Conservation (phyloP, 2,113 vertebrate species). For the Trogon surrucura region DNA sequence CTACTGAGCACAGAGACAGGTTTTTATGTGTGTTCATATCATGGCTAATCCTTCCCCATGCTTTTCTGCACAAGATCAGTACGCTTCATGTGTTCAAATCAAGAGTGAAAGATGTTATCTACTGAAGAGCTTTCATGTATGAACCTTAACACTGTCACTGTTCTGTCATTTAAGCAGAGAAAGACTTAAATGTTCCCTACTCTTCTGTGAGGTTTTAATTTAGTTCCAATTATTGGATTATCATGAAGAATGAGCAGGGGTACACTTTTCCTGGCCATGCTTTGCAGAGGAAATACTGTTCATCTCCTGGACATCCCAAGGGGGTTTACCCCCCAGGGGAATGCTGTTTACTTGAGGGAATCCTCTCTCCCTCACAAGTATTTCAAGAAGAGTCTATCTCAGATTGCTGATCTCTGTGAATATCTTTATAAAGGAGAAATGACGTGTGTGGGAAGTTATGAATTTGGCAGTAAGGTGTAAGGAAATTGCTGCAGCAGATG, state of each 20-base stretch:
- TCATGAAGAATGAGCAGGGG: background rate
- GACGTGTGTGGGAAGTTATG: background rate
- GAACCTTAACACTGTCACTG: background rate
- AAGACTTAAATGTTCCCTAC: background rate
- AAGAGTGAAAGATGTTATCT: background rate
- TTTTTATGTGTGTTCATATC: background rate
- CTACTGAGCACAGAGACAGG: background rate
- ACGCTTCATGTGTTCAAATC: background rate
- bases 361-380: background rate
- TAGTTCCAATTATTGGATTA: background rate
- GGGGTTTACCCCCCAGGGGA: background rate
- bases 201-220: background rate
- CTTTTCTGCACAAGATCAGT: background rate
- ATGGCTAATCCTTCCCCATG: background rate
- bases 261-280: background rate
- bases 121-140: background rate
- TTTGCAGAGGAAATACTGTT: background rate
- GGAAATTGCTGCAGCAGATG: background rate
- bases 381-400: background rate
- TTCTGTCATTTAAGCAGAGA: background rate
- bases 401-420: background rate
- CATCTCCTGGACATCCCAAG: background rate
- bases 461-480: background rate
- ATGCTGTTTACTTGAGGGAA: background rate
- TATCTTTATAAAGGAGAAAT: background rate